Evolutionary conservation across 2,113 vertebrate genomes (phyloP).

Genomic region (Calyptommatus sinebrachiatus): DNA sequence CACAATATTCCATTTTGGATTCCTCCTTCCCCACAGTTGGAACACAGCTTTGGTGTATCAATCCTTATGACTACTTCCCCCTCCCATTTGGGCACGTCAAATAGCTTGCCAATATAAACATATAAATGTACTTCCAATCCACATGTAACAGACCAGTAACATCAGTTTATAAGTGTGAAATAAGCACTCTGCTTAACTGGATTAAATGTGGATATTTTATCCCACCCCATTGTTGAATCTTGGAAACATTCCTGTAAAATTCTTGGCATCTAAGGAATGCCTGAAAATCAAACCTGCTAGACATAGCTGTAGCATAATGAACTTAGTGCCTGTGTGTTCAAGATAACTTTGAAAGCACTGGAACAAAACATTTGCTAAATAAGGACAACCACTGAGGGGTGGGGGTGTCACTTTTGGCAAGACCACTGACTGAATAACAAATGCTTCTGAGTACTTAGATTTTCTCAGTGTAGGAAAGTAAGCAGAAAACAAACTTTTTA

Average conservation of each 20-base stretch:
- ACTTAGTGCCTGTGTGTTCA: conserved; percentile 5
- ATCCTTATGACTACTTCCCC: background rate
- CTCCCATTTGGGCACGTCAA: conserved; percentile 1
- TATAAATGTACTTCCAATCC: conserved; percentile 33
- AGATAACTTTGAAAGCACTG: conserved; percentile 20
- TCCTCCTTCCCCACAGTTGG: no score
- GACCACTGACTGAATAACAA: background rate
- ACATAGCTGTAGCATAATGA: conserved; percentile 13
- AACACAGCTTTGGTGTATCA: background rate
- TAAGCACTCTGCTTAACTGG: conserved; percentile 46
- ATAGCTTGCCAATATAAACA: conserved; percentile 17
- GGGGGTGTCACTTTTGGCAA: conserved; percentile 21
- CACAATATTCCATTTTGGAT: no score
- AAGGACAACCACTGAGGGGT: background rate
- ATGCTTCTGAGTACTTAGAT: background rate
- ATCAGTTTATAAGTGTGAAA: conserved; percentile 32
- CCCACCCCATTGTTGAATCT: conserved; percentile 16
- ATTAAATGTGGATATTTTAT: conserved; percentile 40
- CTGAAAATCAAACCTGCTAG: background rate
- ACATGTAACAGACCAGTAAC: conserved; percentile 26
- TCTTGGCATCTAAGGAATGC: conserved; percentile 25
- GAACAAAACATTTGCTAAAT: conserved; percentile 25
- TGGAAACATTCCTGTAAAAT: conserved; percentile 33
- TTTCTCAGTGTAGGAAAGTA: conserved; percentile 1
- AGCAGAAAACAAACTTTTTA: conserved; percentile 25